These are phyloP conservation scores for Strigamia transsilvanica DNA, from an alignment of 2,888 invertebrate species.

Conservation along the genomic window DNA sequence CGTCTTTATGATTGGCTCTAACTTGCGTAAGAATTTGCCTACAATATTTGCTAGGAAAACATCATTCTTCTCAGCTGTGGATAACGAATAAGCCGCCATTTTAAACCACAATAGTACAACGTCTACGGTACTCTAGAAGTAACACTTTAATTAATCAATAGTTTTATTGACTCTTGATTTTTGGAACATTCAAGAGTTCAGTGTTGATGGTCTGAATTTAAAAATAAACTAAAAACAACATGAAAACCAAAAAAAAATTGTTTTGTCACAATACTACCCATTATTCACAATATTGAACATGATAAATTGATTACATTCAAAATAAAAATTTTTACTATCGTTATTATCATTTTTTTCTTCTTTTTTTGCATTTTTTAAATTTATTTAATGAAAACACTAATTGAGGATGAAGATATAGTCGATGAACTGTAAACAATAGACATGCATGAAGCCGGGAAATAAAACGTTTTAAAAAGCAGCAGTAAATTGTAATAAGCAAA, in stretches of 20 bases:
- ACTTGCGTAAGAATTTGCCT: constrained; percentile 23
- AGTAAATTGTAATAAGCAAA: constrained; percentile 21
- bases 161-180: too few relatives aligned
- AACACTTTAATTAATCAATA: neutral
- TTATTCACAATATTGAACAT: too few relatives aligned
- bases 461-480: neutral
- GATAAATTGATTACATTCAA: too few relatives aligned
- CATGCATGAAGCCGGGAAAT: constrained; percentile 48
- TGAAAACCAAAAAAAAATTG: too few relatives aligned
- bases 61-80: constrained; percentile 2
- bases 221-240: too few relatives aligned
- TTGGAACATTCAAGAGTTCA: too few relatives aligned
- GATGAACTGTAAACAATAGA: constrained; percentile 37
- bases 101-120: neutral
- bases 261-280: neutral
- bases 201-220: too few relatives aligned
- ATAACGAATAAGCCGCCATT: constrained; percentile 23
- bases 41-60: constrained; percentile 2
- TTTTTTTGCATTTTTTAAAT: neutral
- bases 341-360: neutral
- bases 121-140: neutral
- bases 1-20: constrained; percentile 17
- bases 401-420: constrained; percentile 36
- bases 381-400: neutral
- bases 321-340: too few relatives aligned